A percentile compares a stretch with the other conserved stretches of the same genome.
These are phyloP conservation scores for Lagocephalus sceleratus DNA, from an alignment of 2,797 vertebrate genomes.

Conservation along the genomic window DNA sequence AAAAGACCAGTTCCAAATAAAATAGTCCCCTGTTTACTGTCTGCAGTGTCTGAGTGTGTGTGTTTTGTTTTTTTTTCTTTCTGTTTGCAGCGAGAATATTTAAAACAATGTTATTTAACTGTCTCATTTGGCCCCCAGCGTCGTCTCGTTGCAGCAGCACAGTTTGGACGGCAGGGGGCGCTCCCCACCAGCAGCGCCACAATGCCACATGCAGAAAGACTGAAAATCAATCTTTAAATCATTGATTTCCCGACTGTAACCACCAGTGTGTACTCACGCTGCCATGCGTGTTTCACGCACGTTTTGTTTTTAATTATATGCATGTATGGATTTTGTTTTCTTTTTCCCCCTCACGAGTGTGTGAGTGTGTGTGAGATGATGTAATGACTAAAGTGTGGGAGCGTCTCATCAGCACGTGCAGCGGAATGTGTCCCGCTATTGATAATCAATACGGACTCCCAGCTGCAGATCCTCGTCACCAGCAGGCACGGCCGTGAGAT, in stretches of 20 bases:
- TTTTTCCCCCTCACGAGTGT: constrained; percentile 8
- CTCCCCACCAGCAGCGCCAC: no score
- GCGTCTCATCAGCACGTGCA: constrained; percentile 38
- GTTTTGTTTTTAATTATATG: neutral
- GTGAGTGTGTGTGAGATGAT: constrained; percentile 23
- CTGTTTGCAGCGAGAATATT: neutral
- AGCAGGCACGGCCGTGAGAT: constrained; percentile 18
- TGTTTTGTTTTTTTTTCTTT: neutral
- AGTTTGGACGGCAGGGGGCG: no score
- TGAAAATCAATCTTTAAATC: no score
- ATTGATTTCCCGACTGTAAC: no score
- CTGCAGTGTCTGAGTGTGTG: constrained; percentile 35
- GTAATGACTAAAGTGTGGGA: constrained; percentile 29
- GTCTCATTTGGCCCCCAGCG: no score
- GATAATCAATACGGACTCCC: constrained; percentile 57
- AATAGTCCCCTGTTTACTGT: constrained; percentile 73
- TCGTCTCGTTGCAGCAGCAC: no score
- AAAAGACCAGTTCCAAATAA: constrained; percentile 94
- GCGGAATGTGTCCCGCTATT: constrained; percentile 39
- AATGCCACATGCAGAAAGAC: no score
- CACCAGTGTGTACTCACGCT: no score
- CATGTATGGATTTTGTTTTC: constrained; percentile 6
- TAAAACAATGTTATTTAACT: neutral
- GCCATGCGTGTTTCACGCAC: neutral
- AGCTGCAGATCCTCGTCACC: constrained; percentile 5